These are phyloP conservation scores for Rambutsinella grinnellia DNA, from an alignment of 2,888 invertebrate species.

Conservation along the genomic window DNA sequence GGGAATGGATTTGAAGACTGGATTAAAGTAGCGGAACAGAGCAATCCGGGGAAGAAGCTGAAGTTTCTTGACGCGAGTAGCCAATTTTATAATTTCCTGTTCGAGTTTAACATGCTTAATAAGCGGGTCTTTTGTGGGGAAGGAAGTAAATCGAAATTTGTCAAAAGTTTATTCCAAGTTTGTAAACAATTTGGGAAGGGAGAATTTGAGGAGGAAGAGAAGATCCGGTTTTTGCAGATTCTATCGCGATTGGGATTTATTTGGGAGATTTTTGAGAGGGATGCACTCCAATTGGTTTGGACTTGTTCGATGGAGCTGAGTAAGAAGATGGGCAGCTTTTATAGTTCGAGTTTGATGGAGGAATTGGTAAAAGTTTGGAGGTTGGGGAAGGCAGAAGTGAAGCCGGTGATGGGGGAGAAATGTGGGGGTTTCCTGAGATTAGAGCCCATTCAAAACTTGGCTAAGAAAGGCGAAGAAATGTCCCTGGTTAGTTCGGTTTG, in stretches of 20 bases:
- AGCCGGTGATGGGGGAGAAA: not conserved
- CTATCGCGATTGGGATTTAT: conserved; percentile 13
- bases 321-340: not conserved
- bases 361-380: conserved; percentile 21
- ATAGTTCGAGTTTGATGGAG: not conserved
- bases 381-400: not conserved
- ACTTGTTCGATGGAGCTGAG: conserved; percentile 23
- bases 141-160: conserved; percentile 16
- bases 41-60: not conserved
- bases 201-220: conserved; percentile 7
- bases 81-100: conserved; percentile 39
- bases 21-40: conserved; percentile 48
- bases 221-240: conserved; percentile 3
- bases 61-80: conserved; percentile 35
- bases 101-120: not conserved
- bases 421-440: not conserved
- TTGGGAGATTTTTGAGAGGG: conserved; percentile 5
- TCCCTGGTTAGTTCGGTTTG: not conserved
- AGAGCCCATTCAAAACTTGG: conserved; percentile 6
- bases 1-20: conserved; percentile 16
- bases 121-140: conserved; percentile 7
- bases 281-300: not conserved
- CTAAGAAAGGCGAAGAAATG: not conserved
- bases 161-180: not conserved
- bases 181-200: not conserved